phyloP scores from a whole-genome alignment of 2,888 invertebrate genomes.

The Corythucha ciliata region DNA sequence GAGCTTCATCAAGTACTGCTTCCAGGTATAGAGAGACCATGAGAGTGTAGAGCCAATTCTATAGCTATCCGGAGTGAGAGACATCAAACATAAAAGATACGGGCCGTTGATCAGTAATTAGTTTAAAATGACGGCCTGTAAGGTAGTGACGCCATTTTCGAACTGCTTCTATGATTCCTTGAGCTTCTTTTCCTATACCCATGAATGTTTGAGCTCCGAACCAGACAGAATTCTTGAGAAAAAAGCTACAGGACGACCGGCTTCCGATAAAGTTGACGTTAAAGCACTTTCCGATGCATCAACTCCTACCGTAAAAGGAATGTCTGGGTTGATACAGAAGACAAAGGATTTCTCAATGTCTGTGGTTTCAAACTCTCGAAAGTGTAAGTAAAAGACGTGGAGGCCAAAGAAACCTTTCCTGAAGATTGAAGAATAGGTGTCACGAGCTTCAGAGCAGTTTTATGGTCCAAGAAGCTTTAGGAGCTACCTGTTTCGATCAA shows the following conservation, averaged over 20 bases:
- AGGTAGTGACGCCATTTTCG: conserved; percentile 2
- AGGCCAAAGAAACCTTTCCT: no score
- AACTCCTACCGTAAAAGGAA: conserved; percentile 10
- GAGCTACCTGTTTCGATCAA: no score
- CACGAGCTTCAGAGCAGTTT: no score
- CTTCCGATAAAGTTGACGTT: conserved; percentile 2
- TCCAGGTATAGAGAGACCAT: no score
- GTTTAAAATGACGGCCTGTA: neutral
- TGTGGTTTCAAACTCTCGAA: no score
- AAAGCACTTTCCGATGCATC: conserved; percentile 13
- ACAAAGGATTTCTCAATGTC: neutral
- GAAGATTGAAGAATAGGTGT: no score
- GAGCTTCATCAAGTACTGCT: no score
- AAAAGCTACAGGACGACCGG: conserved; percentile 10
- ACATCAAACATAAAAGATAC: no score
- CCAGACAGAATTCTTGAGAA: conserved; percentile 6
- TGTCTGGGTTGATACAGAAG: neutral
- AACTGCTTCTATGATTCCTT: neutral
- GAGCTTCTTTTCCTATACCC: conserved; percentile 9
- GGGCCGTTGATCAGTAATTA: conserved; percentile 6
- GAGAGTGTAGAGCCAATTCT: no score
- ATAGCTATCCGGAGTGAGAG: no score
- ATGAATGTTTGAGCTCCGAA: neutral
- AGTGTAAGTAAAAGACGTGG: no score
- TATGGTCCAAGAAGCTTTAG: no score